Evolutionary conservation across 92 coral and sea anemone genomes (phyloP).

Genomic region (Phenganax subtilis): DNA sequence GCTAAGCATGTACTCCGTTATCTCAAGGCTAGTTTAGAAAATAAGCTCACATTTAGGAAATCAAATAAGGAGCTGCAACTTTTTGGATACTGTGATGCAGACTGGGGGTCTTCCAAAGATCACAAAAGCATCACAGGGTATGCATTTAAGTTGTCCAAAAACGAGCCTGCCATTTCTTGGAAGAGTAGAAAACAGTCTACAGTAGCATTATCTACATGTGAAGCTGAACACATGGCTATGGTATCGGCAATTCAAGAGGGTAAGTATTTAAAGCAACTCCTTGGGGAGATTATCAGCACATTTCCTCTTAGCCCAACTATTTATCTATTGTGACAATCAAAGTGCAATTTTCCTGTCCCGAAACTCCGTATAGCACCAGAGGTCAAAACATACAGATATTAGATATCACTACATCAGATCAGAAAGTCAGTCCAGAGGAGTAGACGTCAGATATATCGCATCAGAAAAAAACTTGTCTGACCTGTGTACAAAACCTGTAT

Average conservation of each 20-base stretch:
- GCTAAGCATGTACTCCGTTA: constrained; percentile 51
- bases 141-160: constrained; percentile 43
- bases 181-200: not conserved
- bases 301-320: too few relatives aligned
- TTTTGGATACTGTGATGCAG: constrained; percentile 43
- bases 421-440: too few relatives aligned
- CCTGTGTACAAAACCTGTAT: too few relatives aligned
- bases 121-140: constrained; percentile 55
- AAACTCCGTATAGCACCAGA: constrained; percentile 26
- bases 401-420: constrained; percentile 42
- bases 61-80: constrained; percentile 16
- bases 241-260: too few relatives aligned
- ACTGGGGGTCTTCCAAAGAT: constrained; percentile 42
- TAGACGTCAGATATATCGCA: too few relatives aligned
- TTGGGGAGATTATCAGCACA: too few relatives aligned
- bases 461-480: too few relatives aligned
- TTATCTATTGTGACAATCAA: not conserved
- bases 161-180: constrained; percentile 46
- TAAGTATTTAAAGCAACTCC: too few relatives aligned
- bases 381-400: constrained; percentile 47
- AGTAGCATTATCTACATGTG: too few relatives aligned
- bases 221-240: too few relatives aligned
- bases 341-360: not conserved
- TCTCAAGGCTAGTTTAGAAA: constrained; percentile 30
- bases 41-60: constrained; percentile 36